A percentile compares a stretch with the other conserved stretches of the same genome.
phyloP scores from a whole-genome alignment of 2,113 vertebrate species.

The Casuarius casuarius region DNA sequence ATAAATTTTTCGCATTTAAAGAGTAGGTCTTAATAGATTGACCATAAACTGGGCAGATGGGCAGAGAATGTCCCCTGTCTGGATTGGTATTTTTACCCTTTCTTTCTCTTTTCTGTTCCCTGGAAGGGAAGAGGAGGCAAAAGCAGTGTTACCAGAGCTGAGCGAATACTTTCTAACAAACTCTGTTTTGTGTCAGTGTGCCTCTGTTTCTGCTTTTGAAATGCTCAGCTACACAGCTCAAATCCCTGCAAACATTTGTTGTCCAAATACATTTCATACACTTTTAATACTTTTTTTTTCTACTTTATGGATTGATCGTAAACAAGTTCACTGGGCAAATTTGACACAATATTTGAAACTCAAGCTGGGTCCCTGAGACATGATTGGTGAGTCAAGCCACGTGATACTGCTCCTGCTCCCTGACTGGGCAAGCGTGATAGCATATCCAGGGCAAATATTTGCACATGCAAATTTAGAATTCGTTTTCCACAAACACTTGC shows the following conservation, averaged over 20 bases:
- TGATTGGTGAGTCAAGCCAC: constrained; percentile 43
- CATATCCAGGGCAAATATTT: constrained; percentile 65
- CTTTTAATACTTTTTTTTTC: constrained; percentile 58
- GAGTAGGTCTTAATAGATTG: not conserved
- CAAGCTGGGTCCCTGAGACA: constrained; percentile 29
- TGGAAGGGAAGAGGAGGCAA: not conserved
- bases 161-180: not conserved
- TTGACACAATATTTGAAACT: constrained; percentile 60
- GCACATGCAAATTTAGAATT: constrained; percentile 64
- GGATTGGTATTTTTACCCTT: not conserved
- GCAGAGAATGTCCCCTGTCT: not conserved
- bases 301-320: not conserved
- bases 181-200: not conserved
- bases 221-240: constrained; percentile 14
- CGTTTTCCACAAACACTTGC: constrained; percentile 59
- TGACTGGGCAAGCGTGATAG: constrained; percentile 52
- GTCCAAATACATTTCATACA: constrained; percentile 44
- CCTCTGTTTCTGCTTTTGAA: not conserved
- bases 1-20: not conserved
- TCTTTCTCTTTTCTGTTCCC: not conserved
- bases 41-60: not conserved
- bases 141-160: not conserved
- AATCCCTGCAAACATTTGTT: constrained; percentile 24
- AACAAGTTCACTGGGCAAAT: constrained; percentile 58
- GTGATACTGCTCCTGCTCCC: constrained; percentile 11